A percentile compares a stretch with the other conserved stretches of the same genome.
These are phyloP conservation scores for Plutomurus gul DNA, from an alignment of 1,140 invertebrate species.

Conservation along the genomic window DNA sequence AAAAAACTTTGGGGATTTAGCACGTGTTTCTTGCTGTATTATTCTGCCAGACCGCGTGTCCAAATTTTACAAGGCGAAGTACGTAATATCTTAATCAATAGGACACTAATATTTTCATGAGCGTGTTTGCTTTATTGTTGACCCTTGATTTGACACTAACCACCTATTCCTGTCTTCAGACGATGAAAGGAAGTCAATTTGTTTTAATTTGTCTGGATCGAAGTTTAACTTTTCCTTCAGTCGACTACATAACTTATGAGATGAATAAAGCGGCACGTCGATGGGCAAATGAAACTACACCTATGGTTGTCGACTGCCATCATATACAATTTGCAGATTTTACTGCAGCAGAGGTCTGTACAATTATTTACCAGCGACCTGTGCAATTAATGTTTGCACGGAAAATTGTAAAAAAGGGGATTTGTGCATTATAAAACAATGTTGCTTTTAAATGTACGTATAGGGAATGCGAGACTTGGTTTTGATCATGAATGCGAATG, in stretches of 20 bases:
- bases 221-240: slow-evolving; percentile 74
- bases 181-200: slow-evolving; percentile 66
- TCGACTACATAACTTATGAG: slow-evolving; percentile 74
- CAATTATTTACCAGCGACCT: neutral
- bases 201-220: slow-evolving; percentile 69
- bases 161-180: slow-evolving; percentile 58
- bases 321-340: slow-evolving; percentile 55
- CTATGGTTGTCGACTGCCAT: slow-evolving; percentile 71
- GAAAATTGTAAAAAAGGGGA: neutral
- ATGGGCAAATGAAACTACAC: slow-evolving; percentile 57
- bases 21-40: slow-evolving; percentile 72
- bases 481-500: slow-evolving; percentile 11
- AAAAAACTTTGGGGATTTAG: no score
- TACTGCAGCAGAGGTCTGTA: slow-evolving; percentile 54
- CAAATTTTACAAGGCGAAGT: slow-evolving; percentile 64
- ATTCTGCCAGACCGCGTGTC: slow-evolving; percentile 72
- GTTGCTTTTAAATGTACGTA: neutral
- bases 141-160: neutral
- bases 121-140: neutral
- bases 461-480: slow-evolving; percentile 45
- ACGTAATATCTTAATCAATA: slow-evolving; percentile 49
- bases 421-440: neutral
- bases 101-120: neutral
- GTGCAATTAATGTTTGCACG: neutral
- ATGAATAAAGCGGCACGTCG: slow-evolving; percentile 71